phyloP scores from a whole-genome alignment of 1,140 invertebrate genomes.

The Heterodera schachtii region DNA sequence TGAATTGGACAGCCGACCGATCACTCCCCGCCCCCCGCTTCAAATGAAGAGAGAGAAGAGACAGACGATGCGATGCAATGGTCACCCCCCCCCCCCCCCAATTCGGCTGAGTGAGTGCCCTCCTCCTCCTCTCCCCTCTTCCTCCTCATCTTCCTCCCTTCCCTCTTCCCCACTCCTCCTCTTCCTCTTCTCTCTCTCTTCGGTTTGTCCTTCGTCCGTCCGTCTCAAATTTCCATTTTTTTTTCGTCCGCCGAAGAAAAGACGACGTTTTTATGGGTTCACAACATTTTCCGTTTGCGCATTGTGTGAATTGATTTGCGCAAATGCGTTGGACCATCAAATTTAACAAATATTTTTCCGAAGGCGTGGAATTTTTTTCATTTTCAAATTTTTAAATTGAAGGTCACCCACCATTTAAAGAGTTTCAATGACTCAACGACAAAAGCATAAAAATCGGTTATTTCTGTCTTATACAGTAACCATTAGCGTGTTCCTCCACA shows the following conservation, averaged over 20 bases:
- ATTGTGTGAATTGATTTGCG: constrained; percentile 1
- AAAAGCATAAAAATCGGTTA: too few relatives aligned
- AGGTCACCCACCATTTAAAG: background rate
- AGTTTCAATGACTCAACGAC: too few relatives aligned
- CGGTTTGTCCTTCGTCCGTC: background rate
- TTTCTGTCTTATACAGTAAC: too few relatives aligned
- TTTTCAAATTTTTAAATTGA: background rate
- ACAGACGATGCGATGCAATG: background rate
- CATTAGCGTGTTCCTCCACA: too few relatives aligned
- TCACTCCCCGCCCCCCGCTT: too few relatives aligned
- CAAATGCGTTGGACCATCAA: background rate
- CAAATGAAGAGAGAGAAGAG: too few relatives aligned
- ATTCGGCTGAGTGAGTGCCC: too few relatives aligned
- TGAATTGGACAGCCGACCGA: background rate
- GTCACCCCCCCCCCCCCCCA: too few relatives aligned
- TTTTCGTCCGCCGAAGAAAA: background rate
- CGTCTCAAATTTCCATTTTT: constrained; percentile 3
- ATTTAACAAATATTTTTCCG: background rate
- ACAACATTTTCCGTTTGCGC: background rate
- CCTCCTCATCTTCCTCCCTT: too few relatives aligned
- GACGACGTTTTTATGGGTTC: background rate
- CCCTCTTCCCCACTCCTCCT: background rate
- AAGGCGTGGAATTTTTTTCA: too few relatives aligned
- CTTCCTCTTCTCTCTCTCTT: background rate
- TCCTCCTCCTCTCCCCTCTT: too few relatives aligned